Percentiles rank a stretch among this genome's conserved stretches.
Conservation (phyloP, 2,888 invertebrate species). For the Hypolimnas misippus region DNA sequence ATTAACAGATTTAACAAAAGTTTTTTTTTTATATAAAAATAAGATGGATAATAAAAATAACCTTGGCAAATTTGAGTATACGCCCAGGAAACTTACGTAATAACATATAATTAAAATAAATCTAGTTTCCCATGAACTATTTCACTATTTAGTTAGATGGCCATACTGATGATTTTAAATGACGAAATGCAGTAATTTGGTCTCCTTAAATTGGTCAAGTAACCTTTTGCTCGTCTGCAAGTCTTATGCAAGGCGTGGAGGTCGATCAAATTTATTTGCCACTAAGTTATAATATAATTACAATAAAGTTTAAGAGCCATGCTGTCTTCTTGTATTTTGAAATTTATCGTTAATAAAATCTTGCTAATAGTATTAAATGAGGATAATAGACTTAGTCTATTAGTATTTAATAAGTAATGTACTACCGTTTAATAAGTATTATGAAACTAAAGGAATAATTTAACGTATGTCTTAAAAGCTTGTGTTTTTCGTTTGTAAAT, state of each 20-base stretch:
- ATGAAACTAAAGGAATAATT: no score
- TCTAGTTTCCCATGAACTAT: neutral
- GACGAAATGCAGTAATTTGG: slow-evolving; percentile 56
- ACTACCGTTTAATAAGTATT: no score
- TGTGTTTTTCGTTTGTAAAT: no score
- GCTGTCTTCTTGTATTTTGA: neutral
- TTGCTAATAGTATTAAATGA: no score
- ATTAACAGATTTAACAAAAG: no score
- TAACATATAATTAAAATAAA: neutral
- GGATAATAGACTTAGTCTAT: no score
- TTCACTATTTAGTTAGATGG: slow-evolving; percentile 12
- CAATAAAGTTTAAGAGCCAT: slow-evolving; percentile 24
- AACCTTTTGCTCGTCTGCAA: slow-evolving; percentile 58
- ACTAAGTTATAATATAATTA: slow-evolving; percentile 17
- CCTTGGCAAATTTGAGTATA: no score
- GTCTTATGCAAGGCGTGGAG: slow-evolving; percentile 34
- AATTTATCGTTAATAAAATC: neutral
- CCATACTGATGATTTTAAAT: slow-evolving; percentile 37
- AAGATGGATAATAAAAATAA: no score
- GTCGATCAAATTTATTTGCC: slow-evolving; percentile 35
- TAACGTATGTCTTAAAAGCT: no score
- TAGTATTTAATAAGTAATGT: no score
- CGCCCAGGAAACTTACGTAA: no score
- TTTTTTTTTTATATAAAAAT: no score
- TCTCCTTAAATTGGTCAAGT: slow-evolving; percentile 66